phyloP scores from a whole-genome alignment of 1,140 invertebrate genomes.

The Penaeus chinensis region DNA sequence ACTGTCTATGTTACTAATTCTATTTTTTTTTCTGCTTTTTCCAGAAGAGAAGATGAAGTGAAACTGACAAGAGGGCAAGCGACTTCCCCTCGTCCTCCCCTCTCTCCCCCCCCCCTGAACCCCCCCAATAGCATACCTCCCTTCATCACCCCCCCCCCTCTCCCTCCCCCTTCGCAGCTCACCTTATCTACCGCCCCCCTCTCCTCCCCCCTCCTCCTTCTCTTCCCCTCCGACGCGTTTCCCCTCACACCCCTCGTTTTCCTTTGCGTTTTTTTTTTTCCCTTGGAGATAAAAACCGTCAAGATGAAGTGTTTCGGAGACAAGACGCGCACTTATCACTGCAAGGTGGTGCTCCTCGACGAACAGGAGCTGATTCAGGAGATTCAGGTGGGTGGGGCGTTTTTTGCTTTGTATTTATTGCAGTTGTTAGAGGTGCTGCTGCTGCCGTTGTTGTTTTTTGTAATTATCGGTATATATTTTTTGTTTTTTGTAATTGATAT shows the following conservation, averaged over 20 bases:
- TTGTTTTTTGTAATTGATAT: too few species aligned
- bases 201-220: background rate
- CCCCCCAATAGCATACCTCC: background rate
- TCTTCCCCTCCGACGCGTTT: background rate
- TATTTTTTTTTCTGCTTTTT: too few species aligned
- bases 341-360: slow-evolving; percentile 72
- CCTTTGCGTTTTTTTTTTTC: background rate
- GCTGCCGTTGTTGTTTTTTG: too few species aligned
- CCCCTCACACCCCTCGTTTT: background rate
- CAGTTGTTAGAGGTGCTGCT: background rate
- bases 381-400: slow-evolving; percentile 69
- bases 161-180: background rate
- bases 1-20: background rate
- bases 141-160: background rate
- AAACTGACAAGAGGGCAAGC: too few species aligned
- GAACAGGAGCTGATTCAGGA: slow-evolving; percentile 73
- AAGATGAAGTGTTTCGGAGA: slow-evolving; percentile 69
- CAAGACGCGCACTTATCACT: slow-evolving; percentile 69
- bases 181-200: background rate
- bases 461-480: too few species aligned
- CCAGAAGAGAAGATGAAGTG: too few species aligned
- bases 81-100: too few species aligned
- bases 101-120: background rate
- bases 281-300: background rate
- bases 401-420: background rate